Conservation (phyloP, 1,140 invertebrate species). For the Pantala flavescens region DNA sequence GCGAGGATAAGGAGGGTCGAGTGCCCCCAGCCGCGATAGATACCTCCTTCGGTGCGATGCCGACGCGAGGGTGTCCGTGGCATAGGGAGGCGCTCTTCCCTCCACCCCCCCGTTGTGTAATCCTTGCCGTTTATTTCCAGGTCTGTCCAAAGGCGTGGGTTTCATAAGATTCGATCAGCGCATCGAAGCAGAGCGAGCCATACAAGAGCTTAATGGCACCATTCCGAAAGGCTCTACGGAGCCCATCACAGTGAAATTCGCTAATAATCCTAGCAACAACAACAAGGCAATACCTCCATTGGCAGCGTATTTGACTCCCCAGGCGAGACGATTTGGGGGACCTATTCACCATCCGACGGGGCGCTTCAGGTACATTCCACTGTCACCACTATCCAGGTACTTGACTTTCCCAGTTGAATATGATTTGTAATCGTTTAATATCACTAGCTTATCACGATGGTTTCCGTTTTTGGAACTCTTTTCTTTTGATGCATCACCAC, state of each 20-base stretch:
- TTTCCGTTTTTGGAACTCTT: conserved; percentile 10
- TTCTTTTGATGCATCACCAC: conserved; percentile 16
- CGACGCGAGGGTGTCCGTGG: not conserved
- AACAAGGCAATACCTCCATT: conserved; percentile 78
- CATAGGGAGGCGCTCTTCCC: not conserved
- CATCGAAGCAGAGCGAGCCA: conserved; percentile 92
- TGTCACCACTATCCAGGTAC: conserved; percentile 55
- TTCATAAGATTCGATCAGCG: conserved; percentile 99
- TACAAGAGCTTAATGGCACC: conserved; percentile 94
- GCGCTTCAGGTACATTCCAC: conserved; percentile 76
- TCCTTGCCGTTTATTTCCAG: conserved; percentile 38
- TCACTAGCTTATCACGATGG: conserved; percentile 20
- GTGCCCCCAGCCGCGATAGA: not conserved
- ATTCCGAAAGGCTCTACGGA: conserved; percentile 92
- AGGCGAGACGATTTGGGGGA: conserved; percentile 72
- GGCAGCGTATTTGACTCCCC: conserved; percentile 82
- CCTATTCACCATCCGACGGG: conserved; percentile 87
- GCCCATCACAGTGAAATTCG: conserved; percentile 98
- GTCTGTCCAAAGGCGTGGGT: conserved; percentile 96
- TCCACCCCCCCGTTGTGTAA: not conserved
- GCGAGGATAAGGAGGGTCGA: not conserved
- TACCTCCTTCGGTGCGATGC: not conserved
- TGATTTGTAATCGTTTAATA: conserved; percentile 21
- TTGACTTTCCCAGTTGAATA: conserved; percentile 28
- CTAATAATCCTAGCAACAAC: conserved; percentile 95